Conservation (phyloP, 1,140 invertebrate genomes). For the Episyrphus balteatus region DNA sequence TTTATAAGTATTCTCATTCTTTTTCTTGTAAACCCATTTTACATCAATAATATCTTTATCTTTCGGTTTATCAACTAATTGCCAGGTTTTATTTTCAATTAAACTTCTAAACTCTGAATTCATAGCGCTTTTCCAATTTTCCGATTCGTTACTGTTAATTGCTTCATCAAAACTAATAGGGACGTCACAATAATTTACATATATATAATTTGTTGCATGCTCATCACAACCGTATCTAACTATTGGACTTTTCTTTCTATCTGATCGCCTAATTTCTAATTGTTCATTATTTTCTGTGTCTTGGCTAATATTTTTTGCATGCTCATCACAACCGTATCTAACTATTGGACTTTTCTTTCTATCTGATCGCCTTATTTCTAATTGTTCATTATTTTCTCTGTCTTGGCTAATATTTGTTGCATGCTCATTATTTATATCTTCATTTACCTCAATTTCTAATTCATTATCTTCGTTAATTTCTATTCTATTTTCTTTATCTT, state of each 20-base stretch:
- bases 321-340: slow-evolving; percentile 14
- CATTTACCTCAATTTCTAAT: slow-evolving; percentile 10
- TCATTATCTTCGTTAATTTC: slow-evolving; percentile 9
- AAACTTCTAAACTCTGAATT: slow-evolving; percentile 28
- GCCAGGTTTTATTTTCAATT: slow-evolving; percentile 31
- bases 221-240: no score
- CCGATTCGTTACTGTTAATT: slow-evolving; percentile 12
- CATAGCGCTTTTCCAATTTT: slow-evolving; percentile 31
- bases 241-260: no score
- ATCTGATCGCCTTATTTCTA: slow-evolving; percentile 2
- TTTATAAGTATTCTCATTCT: slow-evolving; percentile 7
- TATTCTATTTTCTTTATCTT: not conserved
- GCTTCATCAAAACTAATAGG: slow-evolving; percentile 23
- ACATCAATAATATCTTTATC: slow-evolving; percentile 17
- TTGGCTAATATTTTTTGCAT: no score
- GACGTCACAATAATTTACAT: slow-evolving; percentile 24
- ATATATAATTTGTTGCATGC: slow-evolving; percentile 23
- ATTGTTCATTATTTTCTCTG: slow-evolving; percentile 12
- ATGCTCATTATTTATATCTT: slow-evolving; percentile 8
- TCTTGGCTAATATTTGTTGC: slow-evolving; percentile 8
- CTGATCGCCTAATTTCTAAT: no score
- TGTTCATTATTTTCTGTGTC: no score
- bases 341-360: slow-evolving; percentile 10
- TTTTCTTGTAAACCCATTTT: slow-evolving; percentile 30
- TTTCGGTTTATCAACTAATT: slow-evolving; percentile 22